Evolutionary conservation across 53 echinoderm and acorn worm species (phyloP), one percentile per base, ranked within the genome.

Genomic region (Glandiceps talaboti): DNA sequence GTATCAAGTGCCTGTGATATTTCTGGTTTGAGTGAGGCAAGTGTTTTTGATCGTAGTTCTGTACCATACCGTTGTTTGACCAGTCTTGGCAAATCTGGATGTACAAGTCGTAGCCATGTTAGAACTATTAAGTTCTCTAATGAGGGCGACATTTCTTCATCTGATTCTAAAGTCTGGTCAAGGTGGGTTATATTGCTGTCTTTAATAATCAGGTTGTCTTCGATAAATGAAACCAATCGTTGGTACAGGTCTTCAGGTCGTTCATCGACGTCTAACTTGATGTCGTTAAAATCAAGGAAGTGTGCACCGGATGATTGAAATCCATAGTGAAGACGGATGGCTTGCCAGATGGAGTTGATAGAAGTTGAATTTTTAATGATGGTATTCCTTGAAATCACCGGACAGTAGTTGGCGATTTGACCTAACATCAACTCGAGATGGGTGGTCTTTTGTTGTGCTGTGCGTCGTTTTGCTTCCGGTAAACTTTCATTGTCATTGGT

Each of bases 1-100:
- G n/a, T n/a, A n/a, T n/a, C n/a, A n/a, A n/a, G n/a, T n/a, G 91
- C 88, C 73, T 91, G 91, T 0, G 88, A 88, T 0, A 91, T 88
- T 33, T 91, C 88, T 28, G 85, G 88, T 29, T 87, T 90, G 0
- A 91, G 33, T 1, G 88, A 85, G 1, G 86, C 84, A 1, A 90
- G 83, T 14, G 82, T 84, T 30, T 85, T 77, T 0, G 92, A 84
- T 1, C 91, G 79, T 1, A 89, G 73, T 33, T 91, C 91, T 26
- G 88, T 85, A 29, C 88, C 84, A 31, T 88, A 91, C 14, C 86
- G 28, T 72, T 85, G 86, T 29, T 89, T 87, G 0, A 87, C 90
- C 1, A 90, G 30, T 1, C 79, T 76, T 0, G 85, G 88, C 0
- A 90, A 79, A 6, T 80, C 83, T 27, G 33, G 31, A 29, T 83